Evolutionary conservation across 2,888 invertebrate species (phyloP).

Genomic region (Congeria kusceri): DNA sequence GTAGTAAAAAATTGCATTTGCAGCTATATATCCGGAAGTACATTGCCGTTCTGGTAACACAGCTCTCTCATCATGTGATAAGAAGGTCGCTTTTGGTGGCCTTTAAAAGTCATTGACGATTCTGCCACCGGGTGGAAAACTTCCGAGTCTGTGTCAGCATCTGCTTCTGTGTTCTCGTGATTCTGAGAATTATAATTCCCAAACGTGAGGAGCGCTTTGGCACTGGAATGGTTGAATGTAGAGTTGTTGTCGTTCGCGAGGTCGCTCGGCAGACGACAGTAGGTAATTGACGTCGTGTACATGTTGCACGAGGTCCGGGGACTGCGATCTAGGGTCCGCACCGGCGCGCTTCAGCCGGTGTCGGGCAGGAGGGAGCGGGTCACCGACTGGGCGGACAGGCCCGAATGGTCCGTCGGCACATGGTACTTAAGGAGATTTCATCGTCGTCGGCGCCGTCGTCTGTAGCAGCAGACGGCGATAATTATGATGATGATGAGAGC

Average conservation of each 20-base stretch:
- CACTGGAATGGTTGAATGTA: constrained; percentile 11
- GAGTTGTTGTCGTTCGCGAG: constrained; percentile 27
- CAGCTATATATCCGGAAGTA: constrained; percentile 31
- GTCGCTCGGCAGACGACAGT: constrained; percentile 24
- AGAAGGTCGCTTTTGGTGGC: constrained; percentile 78
- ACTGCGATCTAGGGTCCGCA: constrained; percentile 67
- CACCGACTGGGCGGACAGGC: constrained; percentile 41
- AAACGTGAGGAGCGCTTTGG: constrained; percentile 24
- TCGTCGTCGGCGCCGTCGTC: constrained; percentile 58
- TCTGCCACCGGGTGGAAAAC: constrained; percentile 5
- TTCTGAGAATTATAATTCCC: constrained; percentile 40
- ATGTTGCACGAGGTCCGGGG: constrained; percentile 76
- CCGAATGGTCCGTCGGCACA: constrained; percentile 72
- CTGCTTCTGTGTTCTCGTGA: constrained; percentile 5
- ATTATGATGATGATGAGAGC: constrained; percentile 69
- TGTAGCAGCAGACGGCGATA: constrained; percentile 72
- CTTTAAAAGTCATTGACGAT: constrained; percentile 46
- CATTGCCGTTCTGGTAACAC: constrained; percentile 66
- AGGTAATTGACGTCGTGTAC: constrained; percentile 72
- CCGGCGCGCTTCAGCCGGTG: constrained; percentile 60
- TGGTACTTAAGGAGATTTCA: constrained; percentile 66
- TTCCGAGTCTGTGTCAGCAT: not conserved
- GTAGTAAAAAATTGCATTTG: no score
- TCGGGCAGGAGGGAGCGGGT: constrained; percentile 62
- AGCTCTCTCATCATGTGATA: constrained; percentile 80